A percentile compares a stretch with the other conserved stretches of the same genome.
These are phyloP conservation scores for Isaurus tuberculatus DNA, from an alignment of 92 coral and sea anemone genomes.

Conservation along the genomic window DNA sequence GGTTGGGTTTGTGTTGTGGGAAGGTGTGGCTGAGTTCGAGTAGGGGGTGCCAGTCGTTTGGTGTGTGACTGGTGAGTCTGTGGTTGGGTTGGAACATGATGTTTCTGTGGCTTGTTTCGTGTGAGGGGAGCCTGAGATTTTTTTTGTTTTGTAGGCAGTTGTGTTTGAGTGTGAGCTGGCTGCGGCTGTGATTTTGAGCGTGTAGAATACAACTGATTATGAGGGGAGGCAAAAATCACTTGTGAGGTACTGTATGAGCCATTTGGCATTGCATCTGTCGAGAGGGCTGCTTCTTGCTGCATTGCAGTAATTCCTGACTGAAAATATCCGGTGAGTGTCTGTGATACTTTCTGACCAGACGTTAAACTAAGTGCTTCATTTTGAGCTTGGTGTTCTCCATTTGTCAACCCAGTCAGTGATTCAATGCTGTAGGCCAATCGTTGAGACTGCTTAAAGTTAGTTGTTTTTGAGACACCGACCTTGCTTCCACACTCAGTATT, in stretches of 20 bases:
- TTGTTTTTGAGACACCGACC: conserved; percentile 20
- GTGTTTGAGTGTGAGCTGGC: neutral
- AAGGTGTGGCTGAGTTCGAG: neutral
- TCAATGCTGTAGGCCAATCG: conserved; percentile 86
- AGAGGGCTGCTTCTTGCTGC: neutral
- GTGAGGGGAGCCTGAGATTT: neutral
- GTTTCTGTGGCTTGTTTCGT: conserved; percentile 1
- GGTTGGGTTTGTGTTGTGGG: neutral
- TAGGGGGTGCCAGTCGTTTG: neutral
- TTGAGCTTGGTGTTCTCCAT: conserved; percentile 30
- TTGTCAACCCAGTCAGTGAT: conserved; percentile 72
- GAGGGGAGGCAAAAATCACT: conserved; percentile 43
- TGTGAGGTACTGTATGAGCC: neutral
- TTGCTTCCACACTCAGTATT: conserved; percentile 16
- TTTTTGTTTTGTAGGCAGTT: neutral
- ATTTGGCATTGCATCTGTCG: neutral
- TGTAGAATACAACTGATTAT: conserved; percentile 7
- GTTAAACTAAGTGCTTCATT: neutral
- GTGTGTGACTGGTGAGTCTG: conserved; percentile 17
- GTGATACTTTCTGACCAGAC: conserved; percentile 7
- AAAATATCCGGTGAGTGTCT: neutral
- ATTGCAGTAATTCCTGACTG: conserved; percentile 5
- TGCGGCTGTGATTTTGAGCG: conserved; percentile 53
- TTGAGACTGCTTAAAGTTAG: conserved; percentile 44
- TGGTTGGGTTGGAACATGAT: neutral